Evolutionary conservation across 2,113 vertebrate species (phyloP).

Genomic region (Urocitellus parryii): DNA sequence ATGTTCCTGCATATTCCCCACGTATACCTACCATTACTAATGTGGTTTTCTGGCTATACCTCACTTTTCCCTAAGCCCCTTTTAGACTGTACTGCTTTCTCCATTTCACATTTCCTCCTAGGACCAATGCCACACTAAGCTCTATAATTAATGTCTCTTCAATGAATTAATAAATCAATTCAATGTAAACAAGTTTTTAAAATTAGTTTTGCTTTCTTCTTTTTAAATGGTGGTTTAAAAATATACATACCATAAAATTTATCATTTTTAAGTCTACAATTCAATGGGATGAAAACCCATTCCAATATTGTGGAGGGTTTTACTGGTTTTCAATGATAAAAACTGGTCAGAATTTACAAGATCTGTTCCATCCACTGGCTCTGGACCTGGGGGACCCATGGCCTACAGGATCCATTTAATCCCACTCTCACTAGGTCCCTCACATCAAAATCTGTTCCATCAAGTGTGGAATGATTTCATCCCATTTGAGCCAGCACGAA

Average conservation of each 20-base stretch:
- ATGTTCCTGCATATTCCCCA: not conserved
- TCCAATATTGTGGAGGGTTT: not conserved
- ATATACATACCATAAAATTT: not conserved
- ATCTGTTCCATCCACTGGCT: not conserved
- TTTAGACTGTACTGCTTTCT: not conserved
- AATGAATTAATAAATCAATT: not conserved
- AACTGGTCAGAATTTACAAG: not conserved
- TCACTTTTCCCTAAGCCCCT: not conserved
- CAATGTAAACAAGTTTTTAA: not conserved
- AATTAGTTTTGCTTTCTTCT: not conserved
- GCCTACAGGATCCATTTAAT: not conserved
- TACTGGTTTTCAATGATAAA: slow-evolving; percentile 4
- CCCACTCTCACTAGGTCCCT: not conserved
- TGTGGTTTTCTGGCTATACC: not conserved
- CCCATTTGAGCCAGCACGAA: not conserved
- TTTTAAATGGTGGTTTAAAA: not conserved
- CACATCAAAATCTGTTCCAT: slow-evolving; percentile 11
- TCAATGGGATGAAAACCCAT: not conserved
- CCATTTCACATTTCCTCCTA: not conserved
- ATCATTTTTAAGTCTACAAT: not conserved
- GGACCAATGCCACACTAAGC: not conserved
- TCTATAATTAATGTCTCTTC: not conserved
- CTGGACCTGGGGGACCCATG: not conserved
- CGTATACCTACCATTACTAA: too few species aligned
- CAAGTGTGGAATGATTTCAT: not conserved